Base-by-base conservation (phyloP, 2,888 invertebrate species). In the Tipula helvola region DNA sequence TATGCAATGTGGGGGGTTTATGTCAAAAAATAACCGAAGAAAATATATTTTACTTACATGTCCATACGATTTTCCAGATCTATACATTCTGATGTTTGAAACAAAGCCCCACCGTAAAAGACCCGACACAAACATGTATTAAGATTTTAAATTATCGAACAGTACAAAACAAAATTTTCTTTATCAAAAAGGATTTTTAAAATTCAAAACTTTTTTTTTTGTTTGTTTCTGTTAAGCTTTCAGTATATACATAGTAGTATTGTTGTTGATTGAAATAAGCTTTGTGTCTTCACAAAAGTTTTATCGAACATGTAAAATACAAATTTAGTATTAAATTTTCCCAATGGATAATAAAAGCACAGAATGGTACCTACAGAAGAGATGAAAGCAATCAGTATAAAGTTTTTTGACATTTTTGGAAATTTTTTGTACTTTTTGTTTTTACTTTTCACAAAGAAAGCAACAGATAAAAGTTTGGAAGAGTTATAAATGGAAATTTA, bases 331-430 rank as follows among this genome's bases (percentile, higher is more conserved):
- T 28, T 28, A 57, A 57, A 71, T 71, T 71, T 28, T 71, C 71
- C 71, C 71, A 71, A 71, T 71, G 28, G 71, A 71, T 71, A 71
- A 16, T 16, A 71, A 71, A 71, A 28, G 71, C 71, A 71, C 71
- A 28, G 12, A 71, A 8, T 10, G 28, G 28, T 71, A 8, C 8
- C 28, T 28, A 28, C 2, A 28, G 28, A 28, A 3, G 71, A 71
- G 71, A 71, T 71, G 71, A 71, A 71, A 71, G 71, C 10, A 71
- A 71, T 71, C 71, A 71, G 71, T 71, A 71, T 18, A 71, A 71
- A 71, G 71, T 71, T 71, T 71, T 71, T 71, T 71, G 71, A 71
- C 71, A 71, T 71, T 71, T 71, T 71, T 71, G n/a, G 71, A 71
- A 71, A 18, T 16, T 12, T 52, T 52, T 52, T 52, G 16, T 16